A percentile compares a stretch with the other conserved stretches of the same genome.
Conservation (phyloP, 2,888 invertebrate genomes). For the Mechanitis messenoides region DNA sequence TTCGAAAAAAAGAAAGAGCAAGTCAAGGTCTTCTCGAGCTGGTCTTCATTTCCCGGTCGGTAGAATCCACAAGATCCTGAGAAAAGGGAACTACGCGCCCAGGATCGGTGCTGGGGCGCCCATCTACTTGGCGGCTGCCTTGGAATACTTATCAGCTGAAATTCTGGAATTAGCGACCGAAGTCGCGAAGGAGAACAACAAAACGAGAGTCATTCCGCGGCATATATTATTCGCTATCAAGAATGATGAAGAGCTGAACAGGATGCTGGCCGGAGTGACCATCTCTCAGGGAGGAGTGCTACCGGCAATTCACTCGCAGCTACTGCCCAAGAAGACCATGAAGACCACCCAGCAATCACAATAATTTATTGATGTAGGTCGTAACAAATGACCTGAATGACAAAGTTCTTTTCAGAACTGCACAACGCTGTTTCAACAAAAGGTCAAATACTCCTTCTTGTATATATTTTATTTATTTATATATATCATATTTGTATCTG, state of each 20-base stretch:
- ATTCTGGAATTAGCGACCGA: slow-evolving; percentile 79
- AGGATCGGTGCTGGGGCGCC: slow-evolving; percentile 73
- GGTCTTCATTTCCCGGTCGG: slow-evolving; percentile 76
- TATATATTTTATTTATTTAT: too few relatives aligned
- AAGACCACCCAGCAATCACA: slow-evolving; percentile 32
- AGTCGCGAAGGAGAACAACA: slow-evolving; percentile 80
- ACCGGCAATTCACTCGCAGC: slow-evolving; percentile 44
- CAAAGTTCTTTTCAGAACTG: slow-evolving; percentile 48
- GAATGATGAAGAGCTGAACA: slow-evolving; percentile 54
- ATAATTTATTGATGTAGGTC: slow-evolving; percentile 19
- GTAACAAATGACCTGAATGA: slow-evolving; percentile 30
- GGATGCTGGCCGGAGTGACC: slow-evolving; percentile 46
- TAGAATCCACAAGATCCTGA: slow-evolving; percentile 74
- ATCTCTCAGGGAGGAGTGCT: slow-evolving; percentile 54
- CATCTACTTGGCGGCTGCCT: slow-evolving; percentile 73
- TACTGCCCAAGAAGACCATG: slow-evolving; percentile 54
- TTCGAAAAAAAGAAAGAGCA: slow-evolving; percentile 34
- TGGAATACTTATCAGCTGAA: slow-evolving; percentile 82
- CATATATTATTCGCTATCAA: slow-evolving; percentile 53
- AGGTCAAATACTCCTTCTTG: not conserved
- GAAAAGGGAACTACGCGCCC: slow-evolving; percentile 78
- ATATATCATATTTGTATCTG: too few relatives aligned
- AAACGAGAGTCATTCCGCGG: slow-evolving; percentile 63
- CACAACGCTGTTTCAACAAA: slow-evolving; percentile 24
- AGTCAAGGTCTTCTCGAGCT: slow-evolving; percentile 64